These are phyloP conservation scores for Indri indri DNA, from an alignment of 2,113 vertebrate genomes.

Conservation along the genomic window DNA sequence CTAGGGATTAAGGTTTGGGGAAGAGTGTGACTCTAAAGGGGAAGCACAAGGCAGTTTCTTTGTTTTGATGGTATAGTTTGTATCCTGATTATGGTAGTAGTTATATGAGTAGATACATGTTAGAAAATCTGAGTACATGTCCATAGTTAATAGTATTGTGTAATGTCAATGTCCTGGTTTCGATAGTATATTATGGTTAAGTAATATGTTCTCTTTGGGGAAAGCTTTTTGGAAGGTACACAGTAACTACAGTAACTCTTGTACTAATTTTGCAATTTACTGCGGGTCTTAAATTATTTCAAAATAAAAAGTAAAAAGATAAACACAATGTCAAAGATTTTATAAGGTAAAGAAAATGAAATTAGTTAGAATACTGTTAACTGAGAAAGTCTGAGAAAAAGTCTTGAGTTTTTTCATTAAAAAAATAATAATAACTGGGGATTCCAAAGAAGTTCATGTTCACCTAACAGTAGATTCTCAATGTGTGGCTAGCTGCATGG, in stretches of 20 bases:
- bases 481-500: background rate
- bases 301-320: background rate
- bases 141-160: constrained; percentile 14
- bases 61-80: background rate
- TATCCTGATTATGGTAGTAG: background rate
- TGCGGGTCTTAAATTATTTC: background rate
- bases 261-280: background rate
- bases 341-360: background rate
- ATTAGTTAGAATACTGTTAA: background rate
- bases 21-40: background rate
- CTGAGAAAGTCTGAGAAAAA: background rate
- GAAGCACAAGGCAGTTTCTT: background rate
- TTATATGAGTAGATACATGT: background rate
- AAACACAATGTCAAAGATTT: background rate
- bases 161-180: constrained; percentile 7
- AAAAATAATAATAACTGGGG: background rate
- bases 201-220: background rate
- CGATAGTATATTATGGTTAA: background rate
- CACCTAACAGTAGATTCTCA: background rate
- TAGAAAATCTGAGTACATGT: background rate
- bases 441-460: constrained; percentile 17
- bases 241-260: background rate
- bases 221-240: background rate
- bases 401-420: background rate
- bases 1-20: background rate